Percentiles rank a stretch among this genome's conserved stretches.
phyloP scores from a whole-genome alignment of 2,113 vertebrate species.

The Equus quagga region DNA sequence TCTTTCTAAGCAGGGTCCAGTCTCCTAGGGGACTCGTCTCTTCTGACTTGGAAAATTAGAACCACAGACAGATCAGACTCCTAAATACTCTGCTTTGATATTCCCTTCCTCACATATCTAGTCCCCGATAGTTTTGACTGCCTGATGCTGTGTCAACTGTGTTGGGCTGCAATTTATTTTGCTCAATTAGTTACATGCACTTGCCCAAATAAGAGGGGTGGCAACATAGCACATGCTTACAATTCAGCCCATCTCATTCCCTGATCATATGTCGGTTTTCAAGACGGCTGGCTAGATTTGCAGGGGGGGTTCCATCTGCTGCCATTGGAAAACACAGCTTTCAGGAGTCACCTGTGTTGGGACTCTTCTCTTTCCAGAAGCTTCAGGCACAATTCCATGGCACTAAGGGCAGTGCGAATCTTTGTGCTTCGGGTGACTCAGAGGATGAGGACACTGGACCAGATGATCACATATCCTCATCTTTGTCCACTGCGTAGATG shows the following conservation, averaged over 20 bases:
- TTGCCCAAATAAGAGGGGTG: slow-evolving; percentile 83
- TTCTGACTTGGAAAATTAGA: slow-evolving; percentile 82
- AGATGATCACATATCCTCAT: neutral
- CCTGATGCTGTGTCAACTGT: slow-evolving; percentile 77
- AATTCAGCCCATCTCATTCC: slow-evolving; percentile 66
- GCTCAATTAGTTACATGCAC: slow-evolving; percentile 85
- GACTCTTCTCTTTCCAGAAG: neutral
- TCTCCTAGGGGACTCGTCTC: slow-evolving; percentile 69
- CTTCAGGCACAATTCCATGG: neutral
- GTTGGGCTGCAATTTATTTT: slow-evolving; percentile 84
- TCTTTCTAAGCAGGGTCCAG: slow-evolving; percentile 74
- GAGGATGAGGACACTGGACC: neutral
- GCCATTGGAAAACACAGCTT: neutral
- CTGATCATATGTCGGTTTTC: slow-evolving; percentile 50
- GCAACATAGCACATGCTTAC: slow-evolving; percentile 59
- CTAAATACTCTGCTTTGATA: slow-evolving; percentile 75
- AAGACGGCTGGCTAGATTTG: slow-evolving; percentile 47
- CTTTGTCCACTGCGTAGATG: neutral
- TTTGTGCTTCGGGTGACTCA: neutral
- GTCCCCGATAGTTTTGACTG: slow-evolving; percentile 76
- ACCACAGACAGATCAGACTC: slow-evolving; percentile 76
- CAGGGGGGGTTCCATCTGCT: neutral
- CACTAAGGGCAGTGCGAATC: neutral
- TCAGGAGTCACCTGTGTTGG: neutral
- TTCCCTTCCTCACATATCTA: slow-evolving; percentile 68